Conservation (phyloP, 1,140 invertebrate genomes). For the Uloborus diversus region DNA sequence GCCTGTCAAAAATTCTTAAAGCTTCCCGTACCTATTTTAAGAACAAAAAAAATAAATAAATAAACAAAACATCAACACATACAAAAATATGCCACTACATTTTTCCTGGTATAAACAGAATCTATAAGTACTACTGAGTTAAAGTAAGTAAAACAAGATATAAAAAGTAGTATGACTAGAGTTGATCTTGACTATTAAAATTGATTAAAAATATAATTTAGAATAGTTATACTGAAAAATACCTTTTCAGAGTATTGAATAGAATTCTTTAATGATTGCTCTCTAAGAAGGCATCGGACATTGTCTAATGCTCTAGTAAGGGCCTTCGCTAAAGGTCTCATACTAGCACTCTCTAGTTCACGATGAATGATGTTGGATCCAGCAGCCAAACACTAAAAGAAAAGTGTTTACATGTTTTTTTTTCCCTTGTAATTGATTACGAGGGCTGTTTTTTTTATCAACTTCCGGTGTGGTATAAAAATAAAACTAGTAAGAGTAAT, state of each 20-base stretch:
- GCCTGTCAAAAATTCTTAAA: conserved; percentile 89
- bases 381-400: conserved; percentile 76
- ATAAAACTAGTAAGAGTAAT: too few species aligned
- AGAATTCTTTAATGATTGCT: conserved; percentile 73
- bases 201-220: neutral
- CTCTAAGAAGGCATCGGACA: conserved; percentile 86
- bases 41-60: conserved; percentile 57
- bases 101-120: too few species aligned
- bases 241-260: conserved; percentile 78
- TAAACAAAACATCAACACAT: too few species aligned
- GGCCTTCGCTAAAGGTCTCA: conserved; percentile 96
- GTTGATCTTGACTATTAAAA: neutral
- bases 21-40: conserved; percentile 73
- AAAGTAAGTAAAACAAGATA: too few species aligned
- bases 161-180: too few species aligned
- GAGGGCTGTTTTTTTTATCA: too few species aligned
- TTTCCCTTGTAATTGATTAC: too few species aligned
- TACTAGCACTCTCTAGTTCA: conserved; percentile 90
- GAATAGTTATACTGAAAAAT: conserved; percentile 57
- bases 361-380: conserved; percentile 96
- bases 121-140: too few species aligned
- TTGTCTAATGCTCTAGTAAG: conserved; percentile 94
- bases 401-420: too few species aligned
- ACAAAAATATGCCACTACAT: too few species aligned
- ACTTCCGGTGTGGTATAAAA: too few species aligned